A percentile compares a stretch with the other conserved stretches of the same genome.
Evolutionary conservation across 2,797 vertebrate genomes (phyloP).

Genomic region (Eospalax fontanierii): DNA sequence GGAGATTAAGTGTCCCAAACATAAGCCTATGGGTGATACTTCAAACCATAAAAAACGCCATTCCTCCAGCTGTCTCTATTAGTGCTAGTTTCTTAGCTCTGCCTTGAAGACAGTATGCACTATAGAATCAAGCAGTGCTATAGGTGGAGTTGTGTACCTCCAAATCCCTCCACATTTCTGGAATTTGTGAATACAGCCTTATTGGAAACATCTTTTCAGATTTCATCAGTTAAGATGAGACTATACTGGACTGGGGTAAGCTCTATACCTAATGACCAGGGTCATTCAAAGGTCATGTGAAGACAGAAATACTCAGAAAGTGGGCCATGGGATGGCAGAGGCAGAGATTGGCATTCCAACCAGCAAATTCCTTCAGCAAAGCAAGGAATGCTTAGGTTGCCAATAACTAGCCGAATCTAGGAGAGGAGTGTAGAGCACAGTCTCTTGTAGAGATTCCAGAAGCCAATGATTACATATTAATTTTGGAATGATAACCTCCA

Average conservation of each 20-base stretch:
- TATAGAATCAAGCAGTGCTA: neutral
- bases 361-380: neutral
- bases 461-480: neutral
- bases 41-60: neutral
- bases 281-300: neutral
- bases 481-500: neutral
- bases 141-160: neutral
- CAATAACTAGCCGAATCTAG: neutral
- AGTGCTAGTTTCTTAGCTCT: neutral
- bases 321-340: neutral
- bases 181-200: neutral
- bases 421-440: neutral
- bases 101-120: neutral
- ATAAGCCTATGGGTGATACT: neutral
- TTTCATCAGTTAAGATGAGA: neutral
- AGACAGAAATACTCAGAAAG: neutral
- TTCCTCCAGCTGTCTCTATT: neutral
- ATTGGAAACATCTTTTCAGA: constrained; percentile 8
- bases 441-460: neutral
- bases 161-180: neutral
- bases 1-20: neutral
- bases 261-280: neutral
- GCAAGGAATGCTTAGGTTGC: neutral
- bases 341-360: neutral
- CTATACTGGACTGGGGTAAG: neutral